Evolutionary conservation across 2,888 invertebrate genomes (phyloP), one percentile per base, ranked within the genome.

Genomic region (Agrochola litura): DNA sequence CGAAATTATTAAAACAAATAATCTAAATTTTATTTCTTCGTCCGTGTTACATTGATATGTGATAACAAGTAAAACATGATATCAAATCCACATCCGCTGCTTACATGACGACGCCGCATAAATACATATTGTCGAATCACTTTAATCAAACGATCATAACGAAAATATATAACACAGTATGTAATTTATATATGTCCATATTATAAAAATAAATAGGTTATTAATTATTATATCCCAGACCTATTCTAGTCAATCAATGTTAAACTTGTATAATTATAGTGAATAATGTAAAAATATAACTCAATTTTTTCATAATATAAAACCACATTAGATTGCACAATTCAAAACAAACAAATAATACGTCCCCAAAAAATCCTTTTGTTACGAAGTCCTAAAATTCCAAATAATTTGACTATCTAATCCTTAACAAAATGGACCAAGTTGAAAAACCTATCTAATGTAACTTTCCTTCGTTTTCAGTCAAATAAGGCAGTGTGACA

Each of bases 321-420:
- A 77, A 83, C 81, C 84, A 76, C 70, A 81, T 83, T 73, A 81
- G 85, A 92, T 89, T 88, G 90, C 90, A 91, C 90, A 87, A 87
- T 79, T 82, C 77, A 85, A 84, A 87, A 82, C 73, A 81, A 81
- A 81, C 58, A 85, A 84, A 73, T 65, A 77, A 81, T 79, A 86
- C 41, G 66, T 80, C 73, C 73, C 61, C 76, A 71, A 76, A 60
- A 56, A 84, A 73, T 66, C 68, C 25, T 73, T 81, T 75, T 77
- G 74, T 76, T 76, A 77, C 78, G 58, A 88, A 84, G 76, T 76
- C 60, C 64, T 80, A 80, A 85, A 85, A 87, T 84, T 89, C 83
- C 79, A 91, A 92, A 91, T 90, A 92, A 92, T 92, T 93, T 88
- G 78, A 88, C 93, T 93, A 93, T 90, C 91, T 92, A 93, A 92